These are phyloP conservation scores for Nesoenas mayeri DNA, from an alignment of 2,113 vertebrate genomes.

Conservation along the genomic window DNA sequence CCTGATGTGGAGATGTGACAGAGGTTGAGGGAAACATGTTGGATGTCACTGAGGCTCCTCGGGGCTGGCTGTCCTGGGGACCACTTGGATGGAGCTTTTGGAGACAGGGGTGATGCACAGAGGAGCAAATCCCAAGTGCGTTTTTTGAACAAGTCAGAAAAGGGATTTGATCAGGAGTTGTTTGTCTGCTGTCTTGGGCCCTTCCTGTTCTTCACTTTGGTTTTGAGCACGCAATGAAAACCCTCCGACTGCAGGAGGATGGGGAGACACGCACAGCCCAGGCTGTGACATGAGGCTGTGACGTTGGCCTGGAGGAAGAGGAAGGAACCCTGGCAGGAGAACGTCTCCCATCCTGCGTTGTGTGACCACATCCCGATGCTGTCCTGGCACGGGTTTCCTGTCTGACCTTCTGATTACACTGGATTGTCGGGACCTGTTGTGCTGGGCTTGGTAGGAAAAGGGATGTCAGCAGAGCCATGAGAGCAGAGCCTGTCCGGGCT, in stretches of 20 bases:
- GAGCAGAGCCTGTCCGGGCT: not conserved
- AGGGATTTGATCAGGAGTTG: not conserved
- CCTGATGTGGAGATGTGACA: not conserved
- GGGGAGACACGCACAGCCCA: rapidly evolving
- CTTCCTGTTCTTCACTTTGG: not conserved
- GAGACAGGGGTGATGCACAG: rapidly evolving
- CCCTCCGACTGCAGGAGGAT: rapidly evolving
- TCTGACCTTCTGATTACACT: not conserved
- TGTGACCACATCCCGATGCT: not conserved
- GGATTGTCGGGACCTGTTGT: rapidly evolving
- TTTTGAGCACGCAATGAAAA: rapidly evolving
- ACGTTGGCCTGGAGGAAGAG: not conserved
- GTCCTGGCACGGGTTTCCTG: not conserved
- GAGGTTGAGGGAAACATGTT: not conserved
- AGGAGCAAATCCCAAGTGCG: not conserved
- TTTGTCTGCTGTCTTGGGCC: not conserved
- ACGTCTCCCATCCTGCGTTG: not conserved
- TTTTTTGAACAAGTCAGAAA: not conserved
- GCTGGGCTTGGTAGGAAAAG: not conserved
- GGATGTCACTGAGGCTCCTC: rapidly evolving
- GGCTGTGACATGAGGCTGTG: rapidly evolving
- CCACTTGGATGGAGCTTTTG: not conserved
- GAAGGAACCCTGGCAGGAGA: not conserved
- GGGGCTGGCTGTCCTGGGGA: rapidly evolving
- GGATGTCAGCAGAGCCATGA: rapidly evolving